Percentiles rank a stretch among this genome's conserved stretches.
Conservation (phyloP, 2,888 invertebrate genomes). For the Phlogophora meticulosa region DNA sequence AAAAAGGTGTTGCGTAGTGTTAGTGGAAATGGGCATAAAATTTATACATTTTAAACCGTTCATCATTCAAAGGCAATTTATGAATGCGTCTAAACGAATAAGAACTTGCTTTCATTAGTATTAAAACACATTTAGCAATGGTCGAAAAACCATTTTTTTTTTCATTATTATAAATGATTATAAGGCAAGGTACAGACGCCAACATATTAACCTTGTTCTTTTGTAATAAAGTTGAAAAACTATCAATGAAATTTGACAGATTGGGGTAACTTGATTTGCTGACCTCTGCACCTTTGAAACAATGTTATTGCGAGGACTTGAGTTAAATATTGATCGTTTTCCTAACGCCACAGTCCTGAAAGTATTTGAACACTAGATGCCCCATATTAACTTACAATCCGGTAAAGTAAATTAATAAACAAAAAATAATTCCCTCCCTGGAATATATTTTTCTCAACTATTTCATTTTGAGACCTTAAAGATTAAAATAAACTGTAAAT, state of each 20-base stretch:
- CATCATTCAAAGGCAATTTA: not conserved
- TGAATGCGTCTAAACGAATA: not conserved
- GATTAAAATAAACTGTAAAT: constrained; percentile 55
- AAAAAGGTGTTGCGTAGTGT: too few species aligned
- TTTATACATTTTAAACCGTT: constrained; percentile 2
- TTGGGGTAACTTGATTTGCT: too few species aligned
- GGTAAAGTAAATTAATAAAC: constrained; percentile 24
- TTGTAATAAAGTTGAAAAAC: too few species aligned
- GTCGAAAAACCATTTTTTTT: too few species aligned
- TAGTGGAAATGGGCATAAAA: not conserved
- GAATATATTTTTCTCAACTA: constrained; percentile 6
- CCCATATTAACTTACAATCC: constrained; percentile 17
- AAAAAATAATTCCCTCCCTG: not conserved
- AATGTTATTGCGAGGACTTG: constrained; percentile 17
- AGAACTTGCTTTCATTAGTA: too few species aligned
- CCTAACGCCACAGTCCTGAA: constrained; percentile 48
- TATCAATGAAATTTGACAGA: too few species aligned
- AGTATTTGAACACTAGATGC: constrained; percentile 40
- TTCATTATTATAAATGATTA: too few species aligned
- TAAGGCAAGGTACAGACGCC: too few species aligned
- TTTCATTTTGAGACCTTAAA: constrained; percentile 28
- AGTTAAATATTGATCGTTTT: constrained; percentile 11
- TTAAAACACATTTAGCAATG: too few species aligned
- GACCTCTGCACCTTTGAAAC: too few species aligned
- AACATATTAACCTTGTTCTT: too few species aligned